Base-by-base conservation (phyloP, 2,113 vertebrate genomes). In the Electrona antarctica region DNA sequence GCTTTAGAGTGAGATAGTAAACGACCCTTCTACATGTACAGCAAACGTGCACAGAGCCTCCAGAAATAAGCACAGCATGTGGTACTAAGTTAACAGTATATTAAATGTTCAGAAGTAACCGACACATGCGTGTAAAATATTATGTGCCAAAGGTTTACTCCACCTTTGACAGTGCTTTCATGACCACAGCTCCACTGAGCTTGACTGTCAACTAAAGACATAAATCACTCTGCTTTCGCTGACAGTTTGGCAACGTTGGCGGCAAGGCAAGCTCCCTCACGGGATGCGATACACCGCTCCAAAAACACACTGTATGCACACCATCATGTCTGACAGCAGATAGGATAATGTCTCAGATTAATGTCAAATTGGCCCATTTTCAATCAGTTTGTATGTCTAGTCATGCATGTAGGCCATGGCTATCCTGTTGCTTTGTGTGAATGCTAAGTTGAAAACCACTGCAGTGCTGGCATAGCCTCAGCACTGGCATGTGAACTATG, bases 401-500 rank as follows among this genome's bases (percentile, higher is more conserved):
- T 8, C 11, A 57, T 11, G 29, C 8, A 60, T 33, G n/a, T 21
- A 7, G 33, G 57, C 6, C 8, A 67, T 21, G n/a, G 54, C 8
- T 47, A 14, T 47, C 15, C 14, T 72, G 7, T 69, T 74, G 61
- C 55, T 69, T 66, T 74, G 58, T 41, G 71, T 69, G 21, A 65
- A 41, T 10, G 2, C 57, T 41, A 69, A 61, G 57, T 61, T 66
- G 64, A 15, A 74, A 76, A 80, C 74, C 69, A 59, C 33, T 64
- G 45, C 69, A 59, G 14, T 64, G 45, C 11, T 49, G 56, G 28
- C 57, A 57, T 15, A 50, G 59, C 60, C 33, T 64, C 58, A 74
- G 60, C 28, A 45, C 48, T 64, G 67, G 65, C 70, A 80, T 78
- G 45, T 76, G 49, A 80, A 74, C 68, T 73, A 85, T 75, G 69